Base-by-base conservation (phyloP, 2,797 vertebrate genomes). In the Catharus ustulatus region DNA sequence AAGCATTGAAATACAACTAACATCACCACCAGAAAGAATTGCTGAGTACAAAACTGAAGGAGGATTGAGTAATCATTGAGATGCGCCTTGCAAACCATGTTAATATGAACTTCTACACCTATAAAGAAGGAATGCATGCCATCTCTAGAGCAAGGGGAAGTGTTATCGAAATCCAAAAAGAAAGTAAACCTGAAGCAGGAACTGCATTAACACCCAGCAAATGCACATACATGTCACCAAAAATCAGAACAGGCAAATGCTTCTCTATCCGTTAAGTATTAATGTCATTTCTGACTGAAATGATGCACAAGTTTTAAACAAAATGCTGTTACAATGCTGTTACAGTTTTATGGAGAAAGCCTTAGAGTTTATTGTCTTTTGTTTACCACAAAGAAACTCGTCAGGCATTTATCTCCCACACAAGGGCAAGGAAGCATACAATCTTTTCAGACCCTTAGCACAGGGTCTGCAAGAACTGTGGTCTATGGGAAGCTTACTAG, bases 341-440 rank as follows among this genome's bases (percentile, higher is more conserved):
- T 38, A 38, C 49, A 38, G n/a, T 43, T 77, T 73, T 43, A 63
- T 15, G 27, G 10, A 20, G 17, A 73, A 82, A 77, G 12, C 10
- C 32, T 38, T 23, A 22, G 19, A 67, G 18, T 43, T 87, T n/a
- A 51, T 45, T 6, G n/a, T 32, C 27, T 19, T 76, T 79, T 87
- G 59, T 54, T 87, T 63, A 80, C 58, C 22, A 59, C 45, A 67
- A 82, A 54, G 15, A 76, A 83, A 69, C 29, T 22, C 85, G 20
- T 30, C 55, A 76, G 40, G 59, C 59, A 90, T 90, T 91, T 64
- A 69, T 62, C 46, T 83, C 82, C 79, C n/a, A 91, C 55, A 73
- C 27, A 79, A 58, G 46, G 58, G 36, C 61, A 69, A 54, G 30
- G 73, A 82, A 59, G 42, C 84, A 93, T 15, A 68, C 87, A 82